Percentiles rank a stretch among this genome's conserved stretches.
Conservation (phyloP, 2,113 vertebrate species). For the Lagenorhynchus albirostris region DNA sequence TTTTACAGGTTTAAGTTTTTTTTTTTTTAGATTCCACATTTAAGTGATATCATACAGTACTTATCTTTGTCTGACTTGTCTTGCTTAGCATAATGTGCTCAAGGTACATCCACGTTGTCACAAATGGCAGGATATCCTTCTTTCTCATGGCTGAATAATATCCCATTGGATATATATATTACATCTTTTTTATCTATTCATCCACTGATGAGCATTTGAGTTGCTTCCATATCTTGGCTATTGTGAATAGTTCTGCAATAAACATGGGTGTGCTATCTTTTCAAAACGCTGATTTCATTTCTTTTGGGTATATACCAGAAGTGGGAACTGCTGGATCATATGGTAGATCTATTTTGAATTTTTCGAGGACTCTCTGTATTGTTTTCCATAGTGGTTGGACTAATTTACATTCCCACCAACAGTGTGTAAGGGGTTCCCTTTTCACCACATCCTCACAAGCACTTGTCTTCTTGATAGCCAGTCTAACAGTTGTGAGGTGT, state of each 20-base stretch:
- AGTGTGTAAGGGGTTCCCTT: neutral
- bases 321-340: neutral
- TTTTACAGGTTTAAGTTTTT: neutral
- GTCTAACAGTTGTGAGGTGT: neutral
- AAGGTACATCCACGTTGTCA: neutral
- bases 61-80: neutral
- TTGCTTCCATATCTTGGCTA: neutral
- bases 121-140: neutral
- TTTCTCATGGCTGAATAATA: neutral
- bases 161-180: neutral
- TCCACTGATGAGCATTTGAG: neutral
- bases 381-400: neutral
- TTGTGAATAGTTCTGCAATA: neutral
- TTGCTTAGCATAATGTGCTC: neutral
- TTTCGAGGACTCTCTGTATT: neutral
- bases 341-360: neutral
- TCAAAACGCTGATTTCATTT: neutral
- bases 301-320: neutral
- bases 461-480: neutral
- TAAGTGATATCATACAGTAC: neutral
- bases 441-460: neutral
- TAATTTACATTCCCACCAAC: neutral
- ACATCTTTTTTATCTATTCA: neutral
- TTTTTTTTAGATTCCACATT: neutral
- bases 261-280: neutral